These are phyloP conservation scores for Scrobipalpa atriplicella DNA, from an alignment of 2,888 invertebrate species.

Conservation along the genomic window DNA sequence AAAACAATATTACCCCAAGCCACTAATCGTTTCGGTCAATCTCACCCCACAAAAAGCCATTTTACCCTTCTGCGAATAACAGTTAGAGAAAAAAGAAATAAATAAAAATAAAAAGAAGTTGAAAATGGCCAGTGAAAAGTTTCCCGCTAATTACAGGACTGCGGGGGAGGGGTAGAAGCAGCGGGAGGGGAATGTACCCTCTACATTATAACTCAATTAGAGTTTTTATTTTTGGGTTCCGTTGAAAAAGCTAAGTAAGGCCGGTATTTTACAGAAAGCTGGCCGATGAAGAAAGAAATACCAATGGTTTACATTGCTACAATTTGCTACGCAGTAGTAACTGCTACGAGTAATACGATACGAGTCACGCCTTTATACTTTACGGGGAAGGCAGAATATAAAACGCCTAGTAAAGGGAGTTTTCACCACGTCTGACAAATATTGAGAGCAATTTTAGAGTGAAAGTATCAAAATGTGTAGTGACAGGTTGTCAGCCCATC, in stretches of 20 bases:
- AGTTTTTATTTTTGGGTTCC: slow-evolving; percentile 26
- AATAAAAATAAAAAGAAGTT: slow-evolving; percentile 13
- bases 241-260: background rate
- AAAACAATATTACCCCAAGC: background rate
- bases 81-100: slow-evolving; percentile 8
- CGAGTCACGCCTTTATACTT: no score
- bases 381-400: no score
- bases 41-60: background rate
- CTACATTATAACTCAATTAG: slow-evolving; percentile 44
- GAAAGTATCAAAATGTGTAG: no score
- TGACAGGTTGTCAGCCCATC: no score
- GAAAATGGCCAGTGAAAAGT: slow-evolving; percentile 15
- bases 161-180: background rate
- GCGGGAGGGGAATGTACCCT: slow-evolving; percentile 32
- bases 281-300: no score
- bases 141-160: slow-evolving; percentile 38
- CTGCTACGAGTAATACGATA: no score
- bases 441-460: no score
- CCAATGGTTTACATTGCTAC: no score
- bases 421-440: no score
- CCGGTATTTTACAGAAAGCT: no score
- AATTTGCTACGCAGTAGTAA: no score
- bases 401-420: no score
- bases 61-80: slow-evolving; percentile 18
- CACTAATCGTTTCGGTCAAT: slow-evolving; percentile 1